These are phyloP conservation scores for Drosophila prostipennis DNA, from an alignment of 2,888 invertebrate species.

Conservation along the genomic window DNA sequence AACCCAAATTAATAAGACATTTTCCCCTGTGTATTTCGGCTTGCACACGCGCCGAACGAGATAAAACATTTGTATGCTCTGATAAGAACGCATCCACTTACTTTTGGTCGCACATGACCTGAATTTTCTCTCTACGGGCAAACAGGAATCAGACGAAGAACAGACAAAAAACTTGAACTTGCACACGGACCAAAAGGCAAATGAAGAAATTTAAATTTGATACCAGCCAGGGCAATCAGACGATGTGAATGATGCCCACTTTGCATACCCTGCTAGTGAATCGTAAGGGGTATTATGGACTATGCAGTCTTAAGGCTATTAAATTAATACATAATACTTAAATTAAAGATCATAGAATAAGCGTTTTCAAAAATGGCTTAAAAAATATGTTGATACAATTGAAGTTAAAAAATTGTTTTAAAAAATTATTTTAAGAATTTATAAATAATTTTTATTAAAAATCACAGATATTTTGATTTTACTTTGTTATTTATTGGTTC, in stretches of 20 bases:
- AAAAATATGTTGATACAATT: too few relatives aligned
- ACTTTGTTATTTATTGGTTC: neutral
- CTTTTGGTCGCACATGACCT: constrained; percentile 78
- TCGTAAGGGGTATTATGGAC: neutral
- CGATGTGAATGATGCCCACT: constrained; percentile 39
- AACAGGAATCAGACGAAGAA: constrained; percentile 23
- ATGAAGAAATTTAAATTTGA: constrained; percentile 77
- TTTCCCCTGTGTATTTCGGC: constrained; percentile 8
- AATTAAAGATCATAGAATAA: neutral
- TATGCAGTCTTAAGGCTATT: neutral
- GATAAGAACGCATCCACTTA: constrained; percentile 79
- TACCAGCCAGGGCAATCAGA: constrained; percentile 54
- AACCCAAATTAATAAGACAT: neutral
- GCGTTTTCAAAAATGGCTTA: neutral
- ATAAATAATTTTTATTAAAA: too few relatives aligned
- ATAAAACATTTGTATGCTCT: constrained; percentile 78
- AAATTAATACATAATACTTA: neutral
- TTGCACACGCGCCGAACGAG: constrained; percentile 70
- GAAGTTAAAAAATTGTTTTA: too few relatives aligned
- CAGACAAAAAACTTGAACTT: constrained; percentile 62
- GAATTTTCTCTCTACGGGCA: constrained; percentile 55
- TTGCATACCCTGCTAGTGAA: constrained; percentile 6
- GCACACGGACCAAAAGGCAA: constrained; percentile 54
- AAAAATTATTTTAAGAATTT: too few relatives aligned
- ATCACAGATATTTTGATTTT: too few relatives aligned